Percentiles rank a stretch among this genome's conserved stretches.
Evolutionary conservation across 2,888 invertebrate species (phyloP).

Genomic region (Parnassius mnemosyne): DNA sequence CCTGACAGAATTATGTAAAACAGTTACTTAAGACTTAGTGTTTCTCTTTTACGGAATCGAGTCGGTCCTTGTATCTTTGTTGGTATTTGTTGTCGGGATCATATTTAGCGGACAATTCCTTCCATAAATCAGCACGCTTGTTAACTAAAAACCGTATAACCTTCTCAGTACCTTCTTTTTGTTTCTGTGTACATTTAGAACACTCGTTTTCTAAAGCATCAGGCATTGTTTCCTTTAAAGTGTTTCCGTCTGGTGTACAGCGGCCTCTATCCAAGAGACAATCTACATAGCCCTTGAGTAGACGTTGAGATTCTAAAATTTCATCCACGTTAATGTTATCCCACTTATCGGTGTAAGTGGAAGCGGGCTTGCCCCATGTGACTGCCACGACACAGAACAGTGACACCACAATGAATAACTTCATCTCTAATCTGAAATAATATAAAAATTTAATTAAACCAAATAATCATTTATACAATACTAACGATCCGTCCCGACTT

Average conservation of each 20-base stretch:
- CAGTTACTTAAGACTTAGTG: conserved; percentile 1
- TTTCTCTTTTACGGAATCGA: conserved; percentile 51
- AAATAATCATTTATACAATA: not conserved
- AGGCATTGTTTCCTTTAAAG: conserved; percentile 81
- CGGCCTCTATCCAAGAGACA: conserved; percentile 83
- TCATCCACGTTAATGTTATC: conserved; percentile 85
- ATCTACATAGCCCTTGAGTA: conserved; percentile 84
- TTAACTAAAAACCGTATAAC: conserved; percentile 85
- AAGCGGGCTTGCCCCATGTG: conserved; percentile 58
- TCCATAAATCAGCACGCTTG: conserved; percentile 84
- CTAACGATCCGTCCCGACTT: too few species aligned
- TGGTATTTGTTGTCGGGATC: conserved; percentile 86
- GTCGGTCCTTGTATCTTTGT: conserved; percentile 80
- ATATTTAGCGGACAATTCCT: conserved; percentile 83
- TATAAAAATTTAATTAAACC: conserved; percentile 2
- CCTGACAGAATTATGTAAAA: not conserved
- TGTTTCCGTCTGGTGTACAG: conserved; percentile 85
- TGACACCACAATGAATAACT: conserved; percentile 56
- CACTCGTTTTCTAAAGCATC: conserved; percentile 87
- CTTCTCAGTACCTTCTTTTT: conserved; percentile 79
- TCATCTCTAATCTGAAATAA: conserved; percentile 63
- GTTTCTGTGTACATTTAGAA: conserved; percentile 84
- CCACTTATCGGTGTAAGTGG: conserved; percentile 84
- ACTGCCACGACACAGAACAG: conserved; percentile 57
- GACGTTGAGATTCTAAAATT: conserved; percentile 83